phyloP scores from a whole-genome alignment of 2,888 invertebrate genomes.

The Chrysolina americana region DNA sequence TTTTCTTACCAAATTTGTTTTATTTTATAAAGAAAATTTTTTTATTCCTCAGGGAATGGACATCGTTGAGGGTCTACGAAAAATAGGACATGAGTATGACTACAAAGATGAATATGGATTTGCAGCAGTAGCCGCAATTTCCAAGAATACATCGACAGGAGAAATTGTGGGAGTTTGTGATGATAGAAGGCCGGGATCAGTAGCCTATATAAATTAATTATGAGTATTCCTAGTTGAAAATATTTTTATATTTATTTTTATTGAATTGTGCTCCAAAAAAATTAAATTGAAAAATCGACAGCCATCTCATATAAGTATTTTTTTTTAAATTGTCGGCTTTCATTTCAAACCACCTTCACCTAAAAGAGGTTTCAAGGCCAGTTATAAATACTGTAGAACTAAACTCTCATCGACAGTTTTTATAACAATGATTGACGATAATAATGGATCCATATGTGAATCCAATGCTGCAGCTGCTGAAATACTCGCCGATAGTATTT shows the following conservation, averaged over 20 bases:
- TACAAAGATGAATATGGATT: conserved; percentile 72
- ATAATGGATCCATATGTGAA: no score
- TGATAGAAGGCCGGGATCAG: conserved; percentile 71
- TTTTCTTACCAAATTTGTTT: neutral
- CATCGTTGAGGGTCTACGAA: conserved; percentile 69
- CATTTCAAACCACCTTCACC: no score
- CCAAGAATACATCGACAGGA: conserved; percentile 65
- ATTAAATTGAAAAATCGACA: neutral
- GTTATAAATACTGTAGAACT: no score
- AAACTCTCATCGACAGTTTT: no score
- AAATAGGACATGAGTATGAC: conserved; percentile 71
- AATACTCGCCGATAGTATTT: no score
- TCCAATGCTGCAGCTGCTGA: no score
- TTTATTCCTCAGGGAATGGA: conserved; percentile 64
- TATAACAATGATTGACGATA: no score
- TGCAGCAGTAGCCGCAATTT: conserved; percentile 76
- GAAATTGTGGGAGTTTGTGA: conserved; percentile 68
- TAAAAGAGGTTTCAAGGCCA: no score
- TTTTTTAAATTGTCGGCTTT: no score
- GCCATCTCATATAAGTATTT: no score
- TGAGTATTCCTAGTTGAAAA: neutral
- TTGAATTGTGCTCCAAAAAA: neutral
- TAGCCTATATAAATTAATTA: conserved; percentile 63
- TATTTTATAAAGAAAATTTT: neutral
- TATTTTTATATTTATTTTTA: conserved; percentile 1